These are phyloP conservation scores for Chloroceryle inda DNA, from an alignment of 2,797 vertebrate species.

Conservation along the genomic window DNA sequence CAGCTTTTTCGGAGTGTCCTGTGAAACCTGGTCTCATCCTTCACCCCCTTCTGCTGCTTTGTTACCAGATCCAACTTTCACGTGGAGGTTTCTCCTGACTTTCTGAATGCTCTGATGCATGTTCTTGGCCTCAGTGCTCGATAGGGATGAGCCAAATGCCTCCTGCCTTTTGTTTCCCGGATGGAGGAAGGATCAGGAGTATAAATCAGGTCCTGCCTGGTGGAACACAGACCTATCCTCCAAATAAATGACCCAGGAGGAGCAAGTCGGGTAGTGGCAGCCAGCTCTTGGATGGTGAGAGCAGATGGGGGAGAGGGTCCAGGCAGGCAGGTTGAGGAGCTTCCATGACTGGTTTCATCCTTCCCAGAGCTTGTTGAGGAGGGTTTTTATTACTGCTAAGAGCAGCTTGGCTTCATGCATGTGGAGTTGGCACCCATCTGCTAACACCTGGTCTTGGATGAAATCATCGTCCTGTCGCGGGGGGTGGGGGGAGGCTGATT, in stretches of 20 bases:
- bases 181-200: neutral
- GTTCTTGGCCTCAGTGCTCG: neutral
- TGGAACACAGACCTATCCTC: neutral
- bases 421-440: conserved; percentile 18
- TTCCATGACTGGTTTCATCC: neutral
- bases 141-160: neutral
- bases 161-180: neutral
- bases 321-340: neutral
- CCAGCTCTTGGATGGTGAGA: neutral
- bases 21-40: neutral
- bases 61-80: neutral
- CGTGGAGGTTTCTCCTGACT: neutral
- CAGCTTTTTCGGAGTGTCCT: neutral
- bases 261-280: neutral
- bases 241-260: neutral
- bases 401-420: neutral
- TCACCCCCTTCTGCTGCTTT: neutral
- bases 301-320: neutral
- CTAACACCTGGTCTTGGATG: conserved; percentile 26
- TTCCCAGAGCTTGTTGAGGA: neutral
- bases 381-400: neutral
- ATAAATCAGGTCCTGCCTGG: neutral
- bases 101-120: neutral
- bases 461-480: neutral
- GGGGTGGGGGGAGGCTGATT: neutral